Evolutionary conservation across 2,113 vertebrate genomes (phyloP), one percentile per base, ranked within the genome.

Genomic region (Stictonetta naevosa): DNA sequence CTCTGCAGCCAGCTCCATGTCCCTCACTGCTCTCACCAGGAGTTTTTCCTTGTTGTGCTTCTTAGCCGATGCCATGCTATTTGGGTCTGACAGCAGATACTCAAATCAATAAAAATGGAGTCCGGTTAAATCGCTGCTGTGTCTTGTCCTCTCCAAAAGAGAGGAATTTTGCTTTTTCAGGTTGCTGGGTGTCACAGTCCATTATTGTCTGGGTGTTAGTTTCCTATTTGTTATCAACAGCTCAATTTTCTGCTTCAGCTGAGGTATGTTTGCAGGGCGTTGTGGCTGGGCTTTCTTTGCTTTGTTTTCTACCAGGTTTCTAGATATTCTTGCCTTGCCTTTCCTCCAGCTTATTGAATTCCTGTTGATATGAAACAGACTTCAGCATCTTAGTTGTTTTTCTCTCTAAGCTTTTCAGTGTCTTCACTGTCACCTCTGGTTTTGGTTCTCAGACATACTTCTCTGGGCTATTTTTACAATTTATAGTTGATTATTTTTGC

Each of bases 381-480:
- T 94, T 84, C 66, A 91, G 48, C 79, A 48, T 62, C 75, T 18
- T 5, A 38, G 55, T 56, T 90, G 52, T 71, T 89, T 88, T 92
- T 88, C 55, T 93, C 63, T 38, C 64, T 38, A 38, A 53, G 67
- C 16, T 59, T 95, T 86, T 95, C 91, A 50, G 64, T 86, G 59
- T 82, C 92, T 64, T 81, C 83, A 20, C 84, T 89, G 73, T 94
- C 96, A 92, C 52, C 93, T 92, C 82, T 80, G 60, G 34, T 95
- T 97, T 96, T 71, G 77, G 44, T 92, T 95, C 88, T 94, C 81
- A 79, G 42, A 53, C 40, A 88, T 68, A 86, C 77, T 95, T 96
- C 75, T 82, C 40, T n/a, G 72, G 60, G 83, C 69, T 96, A 42
- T 91, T 95, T 92, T 95, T 62, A 26, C 68, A 76, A 95, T 80